phyloP scores from a whole-genome alignment of 2,888 invertebrate genomes.

The Conops quadrifasciatus region DNA sequence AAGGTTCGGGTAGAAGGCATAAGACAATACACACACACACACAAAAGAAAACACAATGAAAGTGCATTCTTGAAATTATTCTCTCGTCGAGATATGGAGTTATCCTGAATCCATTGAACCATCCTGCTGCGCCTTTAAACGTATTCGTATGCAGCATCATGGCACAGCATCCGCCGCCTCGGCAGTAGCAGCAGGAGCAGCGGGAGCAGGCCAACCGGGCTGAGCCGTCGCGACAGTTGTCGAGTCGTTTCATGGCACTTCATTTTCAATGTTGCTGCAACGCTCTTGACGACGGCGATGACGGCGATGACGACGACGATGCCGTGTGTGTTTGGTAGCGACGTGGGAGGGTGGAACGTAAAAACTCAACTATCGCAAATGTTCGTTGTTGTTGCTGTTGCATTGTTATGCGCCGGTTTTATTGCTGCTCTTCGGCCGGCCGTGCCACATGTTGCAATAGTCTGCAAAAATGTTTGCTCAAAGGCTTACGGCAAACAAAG shows the following conservation, averaged over 20 bases:
- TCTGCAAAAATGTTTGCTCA: conserved; percentile 37
- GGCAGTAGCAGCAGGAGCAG: too few relatives aligned
- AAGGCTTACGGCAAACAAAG: conserved; percentile 37
- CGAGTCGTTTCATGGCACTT: too few relatives aligned
- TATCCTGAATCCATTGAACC: background rate
- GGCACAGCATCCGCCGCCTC: too few relatives aligned
- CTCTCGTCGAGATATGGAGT: background rate
- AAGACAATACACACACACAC: background rate
- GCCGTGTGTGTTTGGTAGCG: too few relatives aligned
- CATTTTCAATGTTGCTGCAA: too few relatives aligned
- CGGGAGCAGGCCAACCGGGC: too few relatives aligned
- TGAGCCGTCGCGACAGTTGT: too few relatives aligned
- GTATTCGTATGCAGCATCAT: too few relatives aligned
- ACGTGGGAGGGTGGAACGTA: background rate
- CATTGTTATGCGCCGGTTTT: background rate
- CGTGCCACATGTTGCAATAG: conserved; percentile 30
- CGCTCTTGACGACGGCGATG: background rate
- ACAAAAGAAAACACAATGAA: background rate
- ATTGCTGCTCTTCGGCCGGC: background rate
- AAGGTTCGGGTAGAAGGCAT: background rate
- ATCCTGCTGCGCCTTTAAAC: background rate
- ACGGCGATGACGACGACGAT: background rate
- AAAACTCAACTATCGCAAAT: conserved; percentile 21
- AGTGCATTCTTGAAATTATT: conserved; percentile 17
- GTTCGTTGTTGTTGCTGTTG: conserved; percentile 15